Percentiles rank a stretch among this genome's conserved stretches.
These are phyloP conservation scores for Sardina pilchardus DNA, from an alignment of 2,113 vertebrate species.

Conservation along the genomic window DNA sequence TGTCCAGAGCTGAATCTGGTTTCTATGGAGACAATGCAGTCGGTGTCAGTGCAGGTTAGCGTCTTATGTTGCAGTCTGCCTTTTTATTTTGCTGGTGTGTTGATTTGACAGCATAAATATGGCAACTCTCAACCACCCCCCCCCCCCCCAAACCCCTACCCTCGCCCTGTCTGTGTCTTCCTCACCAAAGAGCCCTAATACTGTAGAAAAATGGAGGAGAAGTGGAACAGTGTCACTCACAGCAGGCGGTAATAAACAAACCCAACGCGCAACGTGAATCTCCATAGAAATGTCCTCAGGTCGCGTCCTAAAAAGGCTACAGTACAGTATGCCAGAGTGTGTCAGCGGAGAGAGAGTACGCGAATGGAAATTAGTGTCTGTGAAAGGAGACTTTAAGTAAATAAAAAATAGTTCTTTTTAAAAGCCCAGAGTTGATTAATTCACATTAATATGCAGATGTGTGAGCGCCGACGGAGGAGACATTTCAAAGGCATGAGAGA, in stretches of 20 bases:
- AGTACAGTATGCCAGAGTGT: background rate
- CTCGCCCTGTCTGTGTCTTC: background rate
- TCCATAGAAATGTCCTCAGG: background rate
- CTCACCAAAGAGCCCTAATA: background rate
- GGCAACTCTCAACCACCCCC: background rate
- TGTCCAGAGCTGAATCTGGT: slow-evolving; percentile 51
- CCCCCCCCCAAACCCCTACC: too few species aligned
- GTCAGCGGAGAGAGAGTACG: background rate
- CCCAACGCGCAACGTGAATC: background rate
- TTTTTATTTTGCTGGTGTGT: slow-evolving; percentile 34
- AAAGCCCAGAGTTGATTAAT: background rate
- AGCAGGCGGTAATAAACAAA: background rate
- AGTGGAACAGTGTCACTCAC: slow-evolving; percentile 1
- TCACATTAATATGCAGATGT: background rate
- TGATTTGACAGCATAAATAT: slow-evolving; percentile 30
- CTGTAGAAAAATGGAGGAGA: background rate
- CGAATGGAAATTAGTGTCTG: background rate
- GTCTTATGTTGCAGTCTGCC: slow-evolving; percentile 41
- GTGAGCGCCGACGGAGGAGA: background rate
- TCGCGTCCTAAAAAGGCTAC: background rate
- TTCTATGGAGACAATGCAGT: slow-evolving; percentile 63
- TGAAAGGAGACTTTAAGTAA: background rate
- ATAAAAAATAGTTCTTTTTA: background rate
- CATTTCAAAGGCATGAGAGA: background rate
- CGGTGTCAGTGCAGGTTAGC: slow-evolving; percentile 40